Conservation (phyloP, 2,113 vertebrate genomes). For the Phylloscopus trochiloides region DNA sequence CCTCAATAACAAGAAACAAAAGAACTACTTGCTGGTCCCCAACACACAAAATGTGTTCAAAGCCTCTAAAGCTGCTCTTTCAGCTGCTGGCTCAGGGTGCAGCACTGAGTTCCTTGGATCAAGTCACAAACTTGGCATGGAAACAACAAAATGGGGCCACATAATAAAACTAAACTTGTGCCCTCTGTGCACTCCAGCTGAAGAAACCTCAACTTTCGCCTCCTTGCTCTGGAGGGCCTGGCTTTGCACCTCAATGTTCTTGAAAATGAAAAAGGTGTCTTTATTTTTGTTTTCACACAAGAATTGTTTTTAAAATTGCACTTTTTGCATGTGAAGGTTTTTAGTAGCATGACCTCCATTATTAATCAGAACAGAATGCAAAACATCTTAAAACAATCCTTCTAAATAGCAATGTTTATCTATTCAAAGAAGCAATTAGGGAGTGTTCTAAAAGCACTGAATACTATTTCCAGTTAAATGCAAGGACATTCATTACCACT, state of each 20-base stretch:
- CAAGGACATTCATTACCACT: slow-evolving; percentile 29
- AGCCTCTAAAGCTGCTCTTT: neutral
- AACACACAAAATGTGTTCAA: neutral
- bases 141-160: neutral
- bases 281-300: neutral
- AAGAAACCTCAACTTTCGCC: neutral
- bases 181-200: neutral
- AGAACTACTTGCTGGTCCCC: neutral
- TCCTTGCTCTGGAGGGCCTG: neutral
- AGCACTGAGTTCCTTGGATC: neutral
- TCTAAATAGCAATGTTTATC: slow-evolving; percentile 21
- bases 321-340: neutral
- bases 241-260: neutral
- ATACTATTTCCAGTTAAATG: slow-evolving; percentile 50
- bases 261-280: neutral
- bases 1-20: neutral
- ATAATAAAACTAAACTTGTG: neutral
- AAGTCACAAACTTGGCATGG: neutral
- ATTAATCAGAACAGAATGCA: slow-evolving; percentile 18
- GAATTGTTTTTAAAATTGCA: neutral
- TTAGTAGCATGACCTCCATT: neutral
- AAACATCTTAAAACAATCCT: neutral
- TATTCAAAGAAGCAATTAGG: slow-evolving; percentile 59
- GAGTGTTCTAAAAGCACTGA: slow-evolving; percentile 24
- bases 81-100: neutral